These are phyloP conservation scores for Aphaenogaster rudis DNA, from an alignment of 1,140 invertebrate species.

Conservation along the genomic window DNA sequence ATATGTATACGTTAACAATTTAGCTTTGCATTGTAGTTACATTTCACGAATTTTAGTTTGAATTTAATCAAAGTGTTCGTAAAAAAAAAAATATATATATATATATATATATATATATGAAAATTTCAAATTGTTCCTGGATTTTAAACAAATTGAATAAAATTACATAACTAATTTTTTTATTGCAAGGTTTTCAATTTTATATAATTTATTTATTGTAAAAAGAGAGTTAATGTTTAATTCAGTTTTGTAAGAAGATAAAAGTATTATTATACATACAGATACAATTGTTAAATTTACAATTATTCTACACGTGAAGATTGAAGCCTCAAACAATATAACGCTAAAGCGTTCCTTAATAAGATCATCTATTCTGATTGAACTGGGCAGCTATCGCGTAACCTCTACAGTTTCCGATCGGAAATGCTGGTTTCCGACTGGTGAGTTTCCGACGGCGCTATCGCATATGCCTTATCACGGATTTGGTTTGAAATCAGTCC, in stretches of 20 bases:
- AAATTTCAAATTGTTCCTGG: background rate
- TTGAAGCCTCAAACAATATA: background rate
- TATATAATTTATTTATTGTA: background rate
- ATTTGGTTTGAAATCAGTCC: background rate
- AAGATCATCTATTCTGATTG: background rate
- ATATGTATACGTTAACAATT: slow-evolving; percentile 1
- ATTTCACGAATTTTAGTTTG: background rate
- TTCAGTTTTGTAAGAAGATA: background rate
- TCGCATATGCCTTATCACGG: slow-evolving; percentile 11
- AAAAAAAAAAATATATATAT: too few species aligned
- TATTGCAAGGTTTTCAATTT: background rate
- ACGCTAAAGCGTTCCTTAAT: background rate
- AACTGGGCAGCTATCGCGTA: slow-evolving; percentile 23
- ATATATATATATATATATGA: background rate
- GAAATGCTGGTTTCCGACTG: slow-evolving; percentile 13
- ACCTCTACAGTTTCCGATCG: background rate
- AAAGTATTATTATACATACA: background rate
- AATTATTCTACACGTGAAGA: background rate
- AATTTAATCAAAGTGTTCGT: background rate
- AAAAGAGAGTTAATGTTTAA: background rate
- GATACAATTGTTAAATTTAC: background rate
- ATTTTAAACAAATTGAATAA: background rate
- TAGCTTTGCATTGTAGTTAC: background rate
- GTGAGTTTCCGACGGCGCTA: background rate
- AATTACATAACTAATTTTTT: background rate